These are phyloP conservation scores for Spheniscus humboldti DNA, from an alignment of 2,797 vertebrate genomes.

Conservation along the genomic window DNA sequence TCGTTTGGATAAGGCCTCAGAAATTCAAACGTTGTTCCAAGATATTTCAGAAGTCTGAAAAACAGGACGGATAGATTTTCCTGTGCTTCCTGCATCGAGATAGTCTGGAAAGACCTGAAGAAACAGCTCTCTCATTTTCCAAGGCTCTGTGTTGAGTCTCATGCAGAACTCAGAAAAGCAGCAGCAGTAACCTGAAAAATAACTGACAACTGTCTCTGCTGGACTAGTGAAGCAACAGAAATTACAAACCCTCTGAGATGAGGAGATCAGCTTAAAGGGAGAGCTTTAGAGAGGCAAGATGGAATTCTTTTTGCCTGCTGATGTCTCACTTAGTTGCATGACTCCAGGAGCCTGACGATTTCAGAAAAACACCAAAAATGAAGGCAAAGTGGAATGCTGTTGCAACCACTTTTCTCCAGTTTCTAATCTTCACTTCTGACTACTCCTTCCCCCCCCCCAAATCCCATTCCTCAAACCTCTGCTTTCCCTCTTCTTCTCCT, in stretches of 20 bases:
- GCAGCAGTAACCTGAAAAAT: background rate
- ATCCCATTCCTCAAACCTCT: background rate
- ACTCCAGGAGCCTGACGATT: background rate
- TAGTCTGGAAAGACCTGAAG: background rate
- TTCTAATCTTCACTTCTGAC: background rate
- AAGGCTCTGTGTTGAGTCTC: background rate
- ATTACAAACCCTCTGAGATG: background rate
- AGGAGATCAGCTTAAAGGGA: background rate
- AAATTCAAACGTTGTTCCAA: background rate
- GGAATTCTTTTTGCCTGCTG: background rate
- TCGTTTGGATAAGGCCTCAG: background rate
- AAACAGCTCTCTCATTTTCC: background rate
- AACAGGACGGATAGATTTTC: background rate
- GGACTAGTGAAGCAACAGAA: background rate
- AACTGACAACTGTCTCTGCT: background rate
- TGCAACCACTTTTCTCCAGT: background rate
- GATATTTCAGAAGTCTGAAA: background rate
- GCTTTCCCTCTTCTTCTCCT: background rate
- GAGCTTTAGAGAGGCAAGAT: background rate
- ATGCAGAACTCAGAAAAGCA: background rate
- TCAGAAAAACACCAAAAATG: background rate
- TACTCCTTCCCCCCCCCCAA: background rate
- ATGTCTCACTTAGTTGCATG: background rate
- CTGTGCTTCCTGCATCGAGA: background rate
- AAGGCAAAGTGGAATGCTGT: background rate